Conservation (phyloP, 2,797 vertebrate genomes). For the Hippopotamyrus pictus region DNA sequence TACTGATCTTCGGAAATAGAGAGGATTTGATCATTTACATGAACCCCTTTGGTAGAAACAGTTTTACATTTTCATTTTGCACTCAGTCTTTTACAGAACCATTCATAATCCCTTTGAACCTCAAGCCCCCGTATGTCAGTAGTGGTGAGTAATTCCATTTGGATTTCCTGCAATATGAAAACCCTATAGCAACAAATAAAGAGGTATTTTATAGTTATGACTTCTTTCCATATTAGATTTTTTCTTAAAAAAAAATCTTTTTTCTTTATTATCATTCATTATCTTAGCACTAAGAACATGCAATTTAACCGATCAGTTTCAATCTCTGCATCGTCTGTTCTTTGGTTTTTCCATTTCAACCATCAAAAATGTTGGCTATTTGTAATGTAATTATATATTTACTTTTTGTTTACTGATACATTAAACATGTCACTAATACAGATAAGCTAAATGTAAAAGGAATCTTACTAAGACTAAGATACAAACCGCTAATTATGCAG, state of each 20-base stretch:
- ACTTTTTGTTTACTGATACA: not conserved
- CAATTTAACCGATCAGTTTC: not conserved
- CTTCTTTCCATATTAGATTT: not conserved
- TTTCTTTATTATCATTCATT: not conserved
- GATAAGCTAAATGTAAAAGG: not conserved
- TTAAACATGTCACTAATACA: not conserved
- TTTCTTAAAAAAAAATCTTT: not conserved
- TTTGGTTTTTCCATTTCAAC: not conserved
- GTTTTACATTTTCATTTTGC: not conserved
- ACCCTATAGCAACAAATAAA: not conserved
- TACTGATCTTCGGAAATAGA: not conserved
- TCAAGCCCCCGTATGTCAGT: not conserved
- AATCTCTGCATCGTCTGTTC: not conserved
- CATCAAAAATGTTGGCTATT: not conserved
- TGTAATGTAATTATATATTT: not conserved
- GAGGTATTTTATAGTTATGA: not conserved
- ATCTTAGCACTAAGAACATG: not conserved
- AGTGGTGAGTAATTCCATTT: not conserved
- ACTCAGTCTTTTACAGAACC: not conserved
- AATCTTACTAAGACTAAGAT: not conserved
- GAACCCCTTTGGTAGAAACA: not conserved
- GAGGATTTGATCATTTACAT: not conserved
- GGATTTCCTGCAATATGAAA: not conserved
- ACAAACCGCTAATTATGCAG: not conserved
- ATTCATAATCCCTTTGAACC: not conserved